Conservation (phyloP, 2,113 vertebrate species). For the Leptobrachium ailaonicum region DNA sequence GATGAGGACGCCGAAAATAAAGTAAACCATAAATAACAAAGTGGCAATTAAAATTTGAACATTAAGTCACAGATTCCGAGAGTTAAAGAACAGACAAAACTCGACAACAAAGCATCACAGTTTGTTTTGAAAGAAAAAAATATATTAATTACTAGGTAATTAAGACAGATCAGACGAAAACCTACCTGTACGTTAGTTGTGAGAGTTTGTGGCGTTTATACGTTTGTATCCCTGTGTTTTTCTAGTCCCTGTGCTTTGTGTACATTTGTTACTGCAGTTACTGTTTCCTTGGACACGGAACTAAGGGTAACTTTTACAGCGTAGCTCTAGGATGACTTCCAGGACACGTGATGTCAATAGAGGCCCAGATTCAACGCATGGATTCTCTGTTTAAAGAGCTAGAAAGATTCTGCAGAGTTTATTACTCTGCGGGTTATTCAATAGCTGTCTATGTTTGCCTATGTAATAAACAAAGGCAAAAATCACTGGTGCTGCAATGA, state of each 20-base stretch:
- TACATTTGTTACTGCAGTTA: slow-evolving; percentile 62
- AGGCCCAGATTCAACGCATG: not conserved
- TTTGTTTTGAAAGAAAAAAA: too few relatives aligned
- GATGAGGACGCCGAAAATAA: too few relatives aligned
- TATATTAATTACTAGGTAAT: not conserved
- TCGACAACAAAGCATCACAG: not conserved
- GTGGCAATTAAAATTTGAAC: too few relatives aligned
- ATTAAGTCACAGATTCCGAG: too few relatives aligned
- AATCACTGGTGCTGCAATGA: too few relatives aligned
- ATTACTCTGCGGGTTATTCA: too few relatives aligned
- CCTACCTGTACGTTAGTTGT: slow-evolving; percentile 18
- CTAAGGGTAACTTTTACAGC: not conserved
- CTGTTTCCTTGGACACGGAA: slow-evolving; percentile 56
- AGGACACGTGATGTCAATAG: too few relatives aligned
- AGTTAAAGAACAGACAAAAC: too few relatives aligned
- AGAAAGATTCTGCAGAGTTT: not conserved
- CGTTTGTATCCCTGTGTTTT: not conserved
- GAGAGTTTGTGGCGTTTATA: not conserved
- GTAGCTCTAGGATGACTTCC: too few relatives aligned
- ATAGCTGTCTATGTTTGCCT: too few relatives aligned
- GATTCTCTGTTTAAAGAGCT: not conserved
- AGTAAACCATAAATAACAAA: too few relatives aligned
- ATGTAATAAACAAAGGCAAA: too few relatives aligned
- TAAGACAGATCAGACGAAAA: not conserved
- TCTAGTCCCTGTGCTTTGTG: slow-evolving; percentile 18